Evolutionary conservation across 1,140 invertebrate genomes (phyloP).

Genomic region (Glossosoma conforme): DNA sequence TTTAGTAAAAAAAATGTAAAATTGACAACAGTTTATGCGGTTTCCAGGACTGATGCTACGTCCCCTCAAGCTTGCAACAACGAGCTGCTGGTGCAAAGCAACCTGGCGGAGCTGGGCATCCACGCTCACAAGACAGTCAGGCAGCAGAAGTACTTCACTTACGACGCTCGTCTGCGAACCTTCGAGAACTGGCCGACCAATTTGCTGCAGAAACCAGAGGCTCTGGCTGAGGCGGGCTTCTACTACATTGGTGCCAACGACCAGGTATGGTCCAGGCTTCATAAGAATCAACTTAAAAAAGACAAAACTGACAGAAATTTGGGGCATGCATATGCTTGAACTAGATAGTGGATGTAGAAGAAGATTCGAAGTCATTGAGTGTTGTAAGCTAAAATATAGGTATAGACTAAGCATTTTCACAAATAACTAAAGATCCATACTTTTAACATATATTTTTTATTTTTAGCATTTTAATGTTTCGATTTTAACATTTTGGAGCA

Average conservation of each 20-base stretch:
- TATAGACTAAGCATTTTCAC: no score
- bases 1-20: no score
- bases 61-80: constrained; percentile 11
- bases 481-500: no score
- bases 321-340: no score
- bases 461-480: no score
- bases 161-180: constrained; percentile 36
- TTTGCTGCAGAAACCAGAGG: constrained; percentile 55
- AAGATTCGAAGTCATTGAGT: no score
- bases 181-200: constrained; percentile 53
- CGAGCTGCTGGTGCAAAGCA: constrained; percentile 23
- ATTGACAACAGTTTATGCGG: no score
- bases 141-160: constrained; percentile 50
- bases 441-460: no score
- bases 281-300: neutral
- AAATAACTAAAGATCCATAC: no score
- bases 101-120: constrained; percentile 45
- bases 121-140: constrained; percentile 47
- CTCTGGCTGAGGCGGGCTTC: constrained; percentile 69
- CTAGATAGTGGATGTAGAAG: no score
- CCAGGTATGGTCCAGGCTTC: constrained; percentile 46
- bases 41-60: constrained; percentile 2
- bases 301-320: no score
- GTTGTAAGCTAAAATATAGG: no score
- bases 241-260: constrained; percentile 68